phyloP scores from a whole-genome alignment of 2,113 vertebrate species.

The Balaeniceps rex region DNA sequence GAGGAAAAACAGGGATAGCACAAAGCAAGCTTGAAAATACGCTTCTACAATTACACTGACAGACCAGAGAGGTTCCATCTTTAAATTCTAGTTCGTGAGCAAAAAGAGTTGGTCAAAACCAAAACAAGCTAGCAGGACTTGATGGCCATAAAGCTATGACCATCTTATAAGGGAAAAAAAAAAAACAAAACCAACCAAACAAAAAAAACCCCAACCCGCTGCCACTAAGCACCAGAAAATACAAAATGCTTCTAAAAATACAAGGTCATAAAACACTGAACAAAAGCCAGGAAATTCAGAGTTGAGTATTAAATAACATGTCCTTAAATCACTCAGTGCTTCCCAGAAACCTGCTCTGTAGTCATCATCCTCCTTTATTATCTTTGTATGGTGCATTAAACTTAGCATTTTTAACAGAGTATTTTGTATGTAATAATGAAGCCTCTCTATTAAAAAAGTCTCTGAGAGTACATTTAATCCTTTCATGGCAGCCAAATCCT shows the following conservation, averaged over 20 bases:
- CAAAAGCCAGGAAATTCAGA: conserved; percentile 49
- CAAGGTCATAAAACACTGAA: conserved; percentile 19
- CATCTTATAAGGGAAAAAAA: neutral
- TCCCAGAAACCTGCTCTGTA: neutral
- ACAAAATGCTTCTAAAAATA: conserved; percentile 54
- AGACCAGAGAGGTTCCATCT: neutral
- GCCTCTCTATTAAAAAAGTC: neutral
- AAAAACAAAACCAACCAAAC: neutral
- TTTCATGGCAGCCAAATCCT: conserved; percentile 46
- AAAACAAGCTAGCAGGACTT: neutral
- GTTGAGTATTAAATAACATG: conserved; percentile 11
- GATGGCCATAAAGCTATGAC: neutral
- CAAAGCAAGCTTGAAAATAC: neutral
- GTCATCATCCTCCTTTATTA: neutral
- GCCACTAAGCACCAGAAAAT: neutral
- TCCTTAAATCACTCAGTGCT: neutral
- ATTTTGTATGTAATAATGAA: conserved; percentile 16
- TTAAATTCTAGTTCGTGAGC: neutral
- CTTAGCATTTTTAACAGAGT: neutral
- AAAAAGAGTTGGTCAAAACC: neutral
- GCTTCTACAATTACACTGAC: neutral
- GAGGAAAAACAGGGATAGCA: neutral
- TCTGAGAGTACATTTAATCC: conserved; percentile 22
- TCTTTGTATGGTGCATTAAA: neutral
- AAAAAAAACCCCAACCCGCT: neutral